Base-by-base conservation (phyloP, 1,140 invertebrate genomes). In the Conus betulinus region DNA sequence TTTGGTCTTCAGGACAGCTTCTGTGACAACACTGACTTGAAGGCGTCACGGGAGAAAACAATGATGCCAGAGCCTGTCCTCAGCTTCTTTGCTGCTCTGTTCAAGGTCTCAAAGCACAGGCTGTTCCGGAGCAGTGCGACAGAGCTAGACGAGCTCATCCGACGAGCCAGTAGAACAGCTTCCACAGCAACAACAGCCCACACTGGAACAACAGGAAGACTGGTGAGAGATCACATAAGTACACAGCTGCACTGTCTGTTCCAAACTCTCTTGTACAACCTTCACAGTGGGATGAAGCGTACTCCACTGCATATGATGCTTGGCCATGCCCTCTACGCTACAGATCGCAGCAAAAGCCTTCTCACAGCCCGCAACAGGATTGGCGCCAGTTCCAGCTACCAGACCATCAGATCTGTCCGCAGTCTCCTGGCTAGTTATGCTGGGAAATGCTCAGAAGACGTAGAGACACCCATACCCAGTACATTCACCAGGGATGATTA, bases 1-100 rank as follows among this genome's bases (percentile, higher is more conserved):
- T 76, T 76, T 76, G 71, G 71, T 76, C 71, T 76, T 17, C 71
- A 76, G n/a, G 71, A 76, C 71, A 76, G 71, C 71, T 76, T 76
- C 71, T 76, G 71, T 76, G 71, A 76, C 71, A 76, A 5, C n/a
- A 4, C 71, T 76, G 71, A 76, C 71, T 76, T 76, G 71, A 76
- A 76, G 71, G 71, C 71, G n/a, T 76, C 71, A 76, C 6, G 71
- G 71, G 71, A 76, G 71, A 76, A n/a, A 76, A 76, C 71, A 76
- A 76, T 76, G 71, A 76, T 76, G 71, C 71, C 71, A 76, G 71
- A 23, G 71, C 71, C 71, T 76, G 3, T 76, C 71, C 71, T 76
- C 8, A n/a, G 71, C 0, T 76, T 76, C 71, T 23, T 76, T 23
- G 71, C 71, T 23, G 71, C 71, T 76, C 71, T 76, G 71, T 76